phyloP scores from a whole-genome alignment of 2,113 vertebrate species.

The Eolophus roseicapilla region DNA sequence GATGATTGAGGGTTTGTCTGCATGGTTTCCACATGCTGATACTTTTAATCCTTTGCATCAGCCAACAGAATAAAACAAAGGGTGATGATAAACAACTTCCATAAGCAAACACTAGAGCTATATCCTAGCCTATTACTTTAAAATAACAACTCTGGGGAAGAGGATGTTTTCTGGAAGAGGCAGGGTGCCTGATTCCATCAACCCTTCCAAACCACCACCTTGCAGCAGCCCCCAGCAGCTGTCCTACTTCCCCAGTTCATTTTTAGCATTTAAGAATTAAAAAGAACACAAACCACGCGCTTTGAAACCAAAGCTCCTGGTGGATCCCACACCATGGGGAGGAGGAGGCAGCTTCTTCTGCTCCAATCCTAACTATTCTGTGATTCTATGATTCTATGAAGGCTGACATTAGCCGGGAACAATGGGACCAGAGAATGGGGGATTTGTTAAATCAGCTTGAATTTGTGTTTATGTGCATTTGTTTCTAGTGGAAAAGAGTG shows the following conservation, averaged over 20 bases:
- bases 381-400: not conserved
- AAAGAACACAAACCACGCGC: not conserved
- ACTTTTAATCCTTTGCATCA: not conserved
- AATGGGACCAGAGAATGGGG: not conserved
- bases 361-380: not conserved
- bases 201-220: not conserved
- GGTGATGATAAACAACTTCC: not conserved
- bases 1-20: not conserved
- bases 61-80: not conserved
- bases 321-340: not conserved
- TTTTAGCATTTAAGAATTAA: not conserved
- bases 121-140: not conserved
- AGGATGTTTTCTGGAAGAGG: not conserved
- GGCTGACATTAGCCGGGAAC: not conserved
- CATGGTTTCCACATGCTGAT: not conserved
- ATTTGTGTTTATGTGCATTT: not conserved
- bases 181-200: not conserved
- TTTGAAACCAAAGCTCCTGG: not conserved
- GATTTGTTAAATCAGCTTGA: conserved; percentile 14
- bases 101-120: not conserved
- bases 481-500: not conserved
- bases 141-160: not conserved
- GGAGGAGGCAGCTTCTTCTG: not conserved
- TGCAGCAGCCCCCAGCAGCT: conserved; percentile 12
- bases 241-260: not conserved